Evolutionary conservation across 2,797 vertebrate species (phyloP).

Genomic region (Balearica regulorum): DNA sequence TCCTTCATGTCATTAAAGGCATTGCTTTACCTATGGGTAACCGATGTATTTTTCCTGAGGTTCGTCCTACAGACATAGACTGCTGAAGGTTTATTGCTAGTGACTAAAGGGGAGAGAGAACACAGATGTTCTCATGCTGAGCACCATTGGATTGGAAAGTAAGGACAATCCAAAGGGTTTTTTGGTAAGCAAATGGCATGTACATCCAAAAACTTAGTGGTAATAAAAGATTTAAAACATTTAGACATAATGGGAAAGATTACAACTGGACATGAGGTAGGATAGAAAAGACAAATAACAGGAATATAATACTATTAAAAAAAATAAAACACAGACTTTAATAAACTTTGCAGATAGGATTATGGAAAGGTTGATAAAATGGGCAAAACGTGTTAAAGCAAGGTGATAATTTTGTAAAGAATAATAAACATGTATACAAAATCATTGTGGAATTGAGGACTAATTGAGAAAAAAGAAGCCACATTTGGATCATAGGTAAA

Average conservation of each 20-base stretch:
- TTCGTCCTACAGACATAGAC: neutral
- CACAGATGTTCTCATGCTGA: neutral
- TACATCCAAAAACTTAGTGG: neutral
- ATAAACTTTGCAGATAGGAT: neutral
- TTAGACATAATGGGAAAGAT: neutral
- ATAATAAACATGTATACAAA: neutral
- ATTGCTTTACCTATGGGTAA: neutral
- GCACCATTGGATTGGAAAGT: neutral
- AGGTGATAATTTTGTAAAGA: neutral
- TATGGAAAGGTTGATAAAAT: neutral
- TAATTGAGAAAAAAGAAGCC: neutral
- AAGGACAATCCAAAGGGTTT: neutral
- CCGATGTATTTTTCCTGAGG: neutral
- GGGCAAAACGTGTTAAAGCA: neutral
- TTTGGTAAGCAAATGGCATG: neutral
- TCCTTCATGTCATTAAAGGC: neutral
- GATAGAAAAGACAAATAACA: neutral
- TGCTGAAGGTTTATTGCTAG: neutral
- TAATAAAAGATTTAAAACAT: neutral
- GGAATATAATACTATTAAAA: neutral
- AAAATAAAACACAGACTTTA: neutral
- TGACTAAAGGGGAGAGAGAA: neutral
- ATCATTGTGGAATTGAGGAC: neutral
- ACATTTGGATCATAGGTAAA: fast-evolving
- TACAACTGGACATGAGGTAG: neutral